Conservation (phyloP, 2,113 vertebrate genomes). For the Lathamus discolor region DNA sequence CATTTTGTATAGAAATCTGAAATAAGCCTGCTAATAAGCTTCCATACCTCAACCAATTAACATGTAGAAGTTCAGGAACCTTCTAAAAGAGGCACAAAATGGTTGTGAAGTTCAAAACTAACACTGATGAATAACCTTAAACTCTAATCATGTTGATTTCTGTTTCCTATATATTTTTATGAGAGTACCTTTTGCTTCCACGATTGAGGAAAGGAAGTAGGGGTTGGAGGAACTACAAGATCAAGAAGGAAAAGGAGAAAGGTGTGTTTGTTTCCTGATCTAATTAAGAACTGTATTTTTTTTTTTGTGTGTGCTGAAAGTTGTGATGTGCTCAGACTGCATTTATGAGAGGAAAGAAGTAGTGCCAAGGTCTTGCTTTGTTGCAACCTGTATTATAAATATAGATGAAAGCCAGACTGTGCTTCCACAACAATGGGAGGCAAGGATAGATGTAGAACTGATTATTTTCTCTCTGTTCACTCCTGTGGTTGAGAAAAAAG, state of each 20-base stretch:
- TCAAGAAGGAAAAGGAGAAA: not conserved
- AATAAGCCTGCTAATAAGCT: not conserved
- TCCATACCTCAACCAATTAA: not conserved
- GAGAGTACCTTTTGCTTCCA: not conserved
- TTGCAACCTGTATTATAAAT: not conserved
- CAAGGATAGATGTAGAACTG: not conserved
- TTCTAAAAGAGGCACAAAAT: not conserved
- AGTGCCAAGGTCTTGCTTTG: not conserved
- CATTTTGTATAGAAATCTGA: not conserved
- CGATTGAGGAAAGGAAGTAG: not conserved
- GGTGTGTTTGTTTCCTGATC: not conserved
- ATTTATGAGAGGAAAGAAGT: not conserved
- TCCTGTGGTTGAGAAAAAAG: not conserved
- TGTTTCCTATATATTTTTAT: not conserved
- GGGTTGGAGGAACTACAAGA: not conserved
- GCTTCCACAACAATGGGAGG: not conserved
- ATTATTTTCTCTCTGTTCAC: not conserved
- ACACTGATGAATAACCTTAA: not conserved
- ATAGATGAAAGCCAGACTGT: not conserved
- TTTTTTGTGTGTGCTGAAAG: not conserved
- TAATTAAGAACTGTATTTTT: conserved; percentile 14
- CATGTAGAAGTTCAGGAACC: not conserved
- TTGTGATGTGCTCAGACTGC: not conserved
- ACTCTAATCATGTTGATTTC: not conserved
- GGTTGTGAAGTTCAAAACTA: not conserved